Evolutionary conservation across 2,797 vertebrate genomes (phyloP), one percentile per base, ranked within the genome.

Genomic region (Danionella dracula): DNA sequence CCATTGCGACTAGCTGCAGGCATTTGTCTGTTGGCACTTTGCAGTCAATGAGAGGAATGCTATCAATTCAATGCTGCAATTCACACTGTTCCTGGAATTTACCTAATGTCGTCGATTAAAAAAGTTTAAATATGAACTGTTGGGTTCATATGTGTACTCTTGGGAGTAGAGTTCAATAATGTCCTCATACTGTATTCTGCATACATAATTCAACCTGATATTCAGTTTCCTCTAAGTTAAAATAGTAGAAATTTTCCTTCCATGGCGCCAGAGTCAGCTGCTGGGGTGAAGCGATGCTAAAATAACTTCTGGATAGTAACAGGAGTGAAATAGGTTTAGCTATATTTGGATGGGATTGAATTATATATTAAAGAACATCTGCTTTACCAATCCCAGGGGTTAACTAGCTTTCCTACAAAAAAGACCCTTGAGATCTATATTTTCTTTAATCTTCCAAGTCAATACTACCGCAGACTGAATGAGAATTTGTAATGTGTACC

Each of bases 231-330:
- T 51, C 74, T 72, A 79, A 80, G 79, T 83, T 81, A 84, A 88
- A 89, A 89, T 87, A 88, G 87, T 81, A 56, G 51, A 6, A 57
- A 38, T 63, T 77, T 81, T 79, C 69, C 54, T 55, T 44, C 21
- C 20, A 4, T 72, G 87, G 82, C 82, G 80, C 82, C 84, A 76
- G 9, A 65, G 70, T 79, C 88, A 88, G 85, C 87, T 87, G 87
- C 75, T 85, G 67, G 31, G 67, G 66, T 74, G 79, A 80, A 81
- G 69, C 61, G 73, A 70, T 67, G 69, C 84, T 71, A 82, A 86
- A 87, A 86, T 85, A 87, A 81, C 84, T 78, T 70, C 63, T 34
- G 68, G 72, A 69, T 74, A 75, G 78, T 59, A 56, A 61, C 50
- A 49, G 71, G 63, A 23, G 70, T 20, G 34, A 78, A 78, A 74